Conservation (phyloP, 2,888 invertebrate genomes). For the Rhingia campestris region DNA sequence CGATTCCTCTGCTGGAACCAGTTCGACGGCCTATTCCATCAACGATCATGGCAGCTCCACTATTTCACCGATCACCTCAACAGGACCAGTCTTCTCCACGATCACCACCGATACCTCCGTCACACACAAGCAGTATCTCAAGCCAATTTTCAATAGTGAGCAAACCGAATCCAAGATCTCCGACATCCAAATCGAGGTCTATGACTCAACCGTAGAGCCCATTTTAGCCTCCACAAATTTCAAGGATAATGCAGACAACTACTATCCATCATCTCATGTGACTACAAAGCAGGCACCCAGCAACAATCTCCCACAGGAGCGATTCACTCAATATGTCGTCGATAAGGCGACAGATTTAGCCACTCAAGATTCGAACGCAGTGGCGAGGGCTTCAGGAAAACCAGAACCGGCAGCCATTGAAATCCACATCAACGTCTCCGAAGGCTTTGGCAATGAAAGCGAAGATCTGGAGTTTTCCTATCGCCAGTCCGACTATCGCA, state of each 20-base stretch:
- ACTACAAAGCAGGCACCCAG: conserved; percentile 76
- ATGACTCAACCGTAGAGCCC: conserved; percentile 81
- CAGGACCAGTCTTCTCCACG: conserved; percentile 4
- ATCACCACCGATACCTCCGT: background rate
- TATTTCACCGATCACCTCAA: conserved; percentile 26
- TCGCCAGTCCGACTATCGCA: conserved; percentile 76
- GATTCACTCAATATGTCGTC: conserved; percentile 81
- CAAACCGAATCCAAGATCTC: conserved; percentile 81
- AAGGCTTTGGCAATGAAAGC: conserved; percentile 80
- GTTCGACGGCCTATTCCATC: background rate
- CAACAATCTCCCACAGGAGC: conserved; percentile 78
- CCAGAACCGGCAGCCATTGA: conserved; percentile 82
- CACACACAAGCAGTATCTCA: background rate
- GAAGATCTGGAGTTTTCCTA: conserved; percentile 81
- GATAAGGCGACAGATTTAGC: conserved; percentile 79
- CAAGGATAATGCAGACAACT: conserved; percentile 76
- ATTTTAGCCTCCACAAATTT: conserved; percentile 81
- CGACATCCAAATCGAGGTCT: conserved; percentile 81
- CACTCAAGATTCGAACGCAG: conserved; percentile 78
- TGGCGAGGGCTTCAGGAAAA: conserved; percentile 75
- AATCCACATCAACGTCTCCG: conserved; percentile 82
- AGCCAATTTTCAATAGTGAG: conserved; percentile 34
- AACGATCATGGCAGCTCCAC: conserved; percentile 1
- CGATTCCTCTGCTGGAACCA: conserved; percentile 12
- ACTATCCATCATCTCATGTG: conserved; percentile 71